phyloP scores from a whole-genome alignment of 2,888 invertebrate genomes.

The Nephrocerus scutellatus region DNA sequence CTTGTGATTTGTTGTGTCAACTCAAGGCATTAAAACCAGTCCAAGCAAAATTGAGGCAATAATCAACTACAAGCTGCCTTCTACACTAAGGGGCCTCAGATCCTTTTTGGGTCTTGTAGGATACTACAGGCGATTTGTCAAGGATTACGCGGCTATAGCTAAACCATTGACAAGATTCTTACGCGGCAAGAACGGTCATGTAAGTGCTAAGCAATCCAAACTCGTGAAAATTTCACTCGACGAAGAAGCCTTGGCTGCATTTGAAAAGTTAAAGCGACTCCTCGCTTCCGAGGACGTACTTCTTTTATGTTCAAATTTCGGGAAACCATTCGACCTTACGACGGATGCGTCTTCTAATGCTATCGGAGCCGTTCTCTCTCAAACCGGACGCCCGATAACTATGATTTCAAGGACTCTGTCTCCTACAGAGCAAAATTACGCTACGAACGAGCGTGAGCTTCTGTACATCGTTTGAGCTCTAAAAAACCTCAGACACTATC shows the following conservation, averaged over 20 bases:
- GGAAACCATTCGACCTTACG: constrained; percentile 13
- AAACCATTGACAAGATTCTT: constrained; percentile 17
- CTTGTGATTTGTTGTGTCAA: constrained; percentile 31
- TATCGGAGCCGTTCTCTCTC: constrained; percentile 18
- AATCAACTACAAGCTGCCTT: constrained; percentile 9
- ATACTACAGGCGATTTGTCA: constrained; percentile 16
- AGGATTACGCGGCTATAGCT: constrained; percentile 16
- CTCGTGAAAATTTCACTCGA: constrained; percentile 13
- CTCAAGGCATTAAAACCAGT: constrained; percentile 20
- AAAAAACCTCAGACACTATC: constrained; percentile 36
- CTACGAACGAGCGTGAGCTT: constrained; percentile 37
- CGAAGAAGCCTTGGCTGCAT: constrained; percentile 14
- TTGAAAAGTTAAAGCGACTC: constrained; percentile 14
- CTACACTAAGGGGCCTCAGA: constrained; percentile 8
- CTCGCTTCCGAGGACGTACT: constrained; percentile 16
- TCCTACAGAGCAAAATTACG: constrained; percentile 20
- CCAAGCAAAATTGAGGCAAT: constrained; percentile 11
- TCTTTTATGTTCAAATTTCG: constrained; percentile 10
- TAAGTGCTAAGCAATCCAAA: constrained; percentile 14
- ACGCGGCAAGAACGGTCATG: constrained; percentile 15
- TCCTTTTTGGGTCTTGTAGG: constrained; percentile 13
- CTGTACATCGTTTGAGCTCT: constrained; percentile 36
- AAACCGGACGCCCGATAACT: constrained; percentile 17
- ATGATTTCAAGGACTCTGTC: constrained; percentile 18
- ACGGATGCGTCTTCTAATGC: constrained; percentile 15